Conservation (phyloP, 1,140 invertebrate genomes). For the Panagrolaimus sp. region DNA sequence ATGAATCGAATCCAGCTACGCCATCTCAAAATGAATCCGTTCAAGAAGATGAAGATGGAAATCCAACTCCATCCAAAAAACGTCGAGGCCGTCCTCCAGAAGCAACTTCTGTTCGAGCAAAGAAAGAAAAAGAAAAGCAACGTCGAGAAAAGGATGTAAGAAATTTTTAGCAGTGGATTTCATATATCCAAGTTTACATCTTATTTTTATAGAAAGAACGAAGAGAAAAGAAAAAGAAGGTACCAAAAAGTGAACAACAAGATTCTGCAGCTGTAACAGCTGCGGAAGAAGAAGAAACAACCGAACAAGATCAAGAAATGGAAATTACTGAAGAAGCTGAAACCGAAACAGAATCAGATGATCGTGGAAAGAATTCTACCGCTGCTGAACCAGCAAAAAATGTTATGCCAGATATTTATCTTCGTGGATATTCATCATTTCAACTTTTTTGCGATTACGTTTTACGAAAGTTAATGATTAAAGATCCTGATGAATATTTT, state of each 20-base stretch:
- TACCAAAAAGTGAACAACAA: background rate
- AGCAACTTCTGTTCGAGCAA: background rate
- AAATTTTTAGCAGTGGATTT: no score
- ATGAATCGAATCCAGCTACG: background rate
- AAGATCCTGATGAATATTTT: constrained; percentile 58
- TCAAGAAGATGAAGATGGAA: background rate
- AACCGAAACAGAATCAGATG: constrained; percentile 12
- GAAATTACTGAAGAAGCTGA: constrained; percentile 22
- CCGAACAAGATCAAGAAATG: constrained; percentile 2
- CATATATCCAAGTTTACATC: no score
- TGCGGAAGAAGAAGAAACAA: constrained; percentile 4
- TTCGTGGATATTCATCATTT: constrained; percentile 37
- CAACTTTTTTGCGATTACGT: constrained; percentile 54
- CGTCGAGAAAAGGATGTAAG: background rate
- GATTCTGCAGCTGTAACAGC: background rate
- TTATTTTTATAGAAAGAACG: background rate
- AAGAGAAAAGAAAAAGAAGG: background rate
- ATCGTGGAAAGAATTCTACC: constrained; percentile 6
- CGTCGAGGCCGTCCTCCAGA: constrained; percentile 13
- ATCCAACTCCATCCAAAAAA: background rate
- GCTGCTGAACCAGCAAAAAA: background rate
- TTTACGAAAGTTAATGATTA: constrained; percentile 45
- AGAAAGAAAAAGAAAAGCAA: background rate
- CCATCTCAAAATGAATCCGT: no score
- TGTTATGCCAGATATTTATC: background rate